Base-by-base conservation (phyloP, 2,888 invertebrate genomes). In the Uropetala carovei region DNA sequence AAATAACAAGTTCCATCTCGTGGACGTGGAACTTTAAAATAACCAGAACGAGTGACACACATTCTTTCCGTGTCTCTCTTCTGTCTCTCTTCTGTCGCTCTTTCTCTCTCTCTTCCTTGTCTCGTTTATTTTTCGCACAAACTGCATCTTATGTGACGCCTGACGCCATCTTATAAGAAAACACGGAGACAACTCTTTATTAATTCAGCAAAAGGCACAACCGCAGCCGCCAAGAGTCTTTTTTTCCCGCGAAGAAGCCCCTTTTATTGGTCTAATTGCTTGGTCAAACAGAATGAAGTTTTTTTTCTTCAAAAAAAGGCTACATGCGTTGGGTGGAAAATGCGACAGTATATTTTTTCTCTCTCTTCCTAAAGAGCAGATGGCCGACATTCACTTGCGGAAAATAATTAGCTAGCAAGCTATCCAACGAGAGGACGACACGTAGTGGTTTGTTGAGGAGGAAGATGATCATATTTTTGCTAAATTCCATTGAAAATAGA, bases 221-320 rank as follows among this genome's bases (percentile, higher is more conserved):
- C 75, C 75, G 75, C 22, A 22, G 75, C 22, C 75, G 75, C 27
- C 75, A 4, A 43, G 75, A 27, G 75, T 27, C 22, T 75, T 75
- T 75, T 27, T 27, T 75, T 14, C 10, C 22, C 27, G 13, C 75
- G 75, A 27, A 10, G 68, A 10, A 13, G 75, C 27, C 75, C 11
- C 27, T 75, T n/a, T 75, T 75, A 75, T 75, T 75, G 18, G 22
- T 75, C 75, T 75, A 75, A 75, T 75, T 75, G 75, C 75, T 75
- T 75, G 22, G 27, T 75, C 75, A 75, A 75, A 75, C 75, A 75
- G 13, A 27, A n/a, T 9, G 68, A 43, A 68, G 22, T 75, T 27
- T 27, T 75, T 75, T 75, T 75, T n/a, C 64, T 64, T 64, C 10
- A 5, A 16, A 8, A 22, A n/a, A 11, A 9, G 18, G 68, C 3